Conservation (phyloP, 2,888 invertebrate species). For the Chorisops tibialis region DNA sequence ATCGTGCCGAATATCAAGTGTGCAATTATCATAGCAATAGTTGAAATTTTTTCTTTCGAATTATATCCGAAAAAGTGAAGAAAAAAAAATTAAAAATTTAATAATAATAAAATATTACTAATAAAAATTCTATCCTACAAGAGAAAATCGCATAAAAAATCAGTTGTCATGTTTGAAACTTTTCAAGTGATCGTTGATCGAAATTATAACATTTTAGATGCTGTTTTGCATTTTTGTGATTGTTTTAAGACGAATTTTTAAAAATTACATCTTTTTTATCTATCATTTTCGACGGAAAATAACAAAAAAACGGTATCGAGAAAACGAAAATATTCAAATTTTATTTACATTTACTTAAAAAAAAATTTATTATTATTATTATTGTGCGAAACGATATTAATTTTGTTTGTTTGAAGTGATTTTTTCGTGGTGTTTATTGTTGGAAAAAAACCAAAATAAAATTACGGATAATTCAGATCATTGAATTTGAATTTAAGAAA, state of each 20-base stretch:
- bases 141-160: not conserved
- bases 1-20: not conserved
- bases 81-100: not conserved
- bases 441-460: too few relatives aligned
- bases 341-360: not conserved
- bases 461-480: too few relatives aligned
- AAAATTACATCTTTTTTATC: slow-evolving; percentile 46
- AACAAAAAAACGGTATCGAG: not conserved
- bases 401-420: too few relatives aligned
- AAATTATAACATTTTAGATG: slow-evolving; percentile 35
- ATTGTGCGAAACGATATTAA: too few relatives aligned
- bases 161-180: slow-evolving; percentile 36
- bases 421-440: too few relatives aligned
- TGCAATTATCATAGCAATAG: not conserved
- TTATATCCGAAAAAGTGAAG: too few relatives aligned
- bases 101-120: not conserved
- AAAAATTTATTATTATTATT: too few relatives aligned
- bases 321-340: not conserved
- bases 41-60: not conserved
- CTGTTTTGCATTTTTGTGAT: slow-evolving; percentile 39
- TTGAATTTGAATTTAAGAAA: not conserved
- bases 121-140: not conserved
- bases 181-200: slow-evolving; percentile 34
- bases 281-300: slow-evolving; percentile 47
- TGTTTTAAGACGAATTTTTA: slow-evolving; percentile 39